Conservation (phyloP, 2,797 vertebrate genomes). For the Hippopotamyrus pictus region DNA sequence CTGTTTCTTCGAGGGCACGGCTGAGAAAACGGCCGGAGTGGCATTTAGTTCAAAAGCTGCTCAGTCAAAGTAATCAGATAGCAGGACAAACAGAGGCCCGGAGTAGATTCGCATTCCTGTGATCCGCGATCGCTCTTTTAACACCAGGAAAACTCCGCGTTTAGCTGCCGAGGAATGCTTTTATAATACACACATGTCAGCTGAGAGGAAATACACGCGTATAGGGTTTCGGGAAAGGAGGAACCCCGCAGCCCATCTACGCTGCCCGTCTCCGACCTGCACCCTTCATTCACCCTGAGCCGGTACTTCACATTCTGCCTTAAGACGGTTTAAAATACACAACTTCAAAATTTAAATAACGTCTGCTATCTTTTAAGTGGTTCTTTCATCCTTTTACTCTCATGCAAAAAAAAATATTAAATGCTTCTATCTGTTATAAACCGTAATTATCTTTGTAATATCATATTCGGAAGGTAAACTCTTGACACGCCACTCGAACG, state of each 20-base stretch:
- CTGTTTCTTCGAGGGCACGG: not conserved
- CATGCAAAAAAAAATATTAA: not conserved
- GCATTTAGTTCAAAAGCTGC: not conserved
- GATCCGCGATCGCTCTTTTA: slow-evolving; percentile 19
- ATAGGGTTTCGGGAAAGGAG: not conserved
- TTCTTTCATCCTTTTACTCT: not conserved
- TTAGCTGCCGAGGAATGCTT: slow-evolving; percentile 25
- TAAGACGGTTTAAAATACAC: not conserved
- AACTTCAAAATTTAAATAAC: not conserved
- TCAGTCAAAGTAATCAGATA: slow-evolving; percentile 13
- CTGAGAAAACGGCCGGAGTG: not conserved
- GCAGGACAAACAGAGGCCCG: slow-evolving; percentile 11
- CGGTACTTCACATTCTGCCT: not conserved
- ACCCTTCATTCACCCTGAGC: not conserved
- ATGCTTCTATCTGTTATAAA: not conserved
- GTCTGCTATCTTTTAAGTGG: not conserved
- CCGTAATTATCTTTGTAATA: slow-evolving; percentile 5
- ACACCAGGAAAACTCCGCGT: slow-evolving; percentile 21
- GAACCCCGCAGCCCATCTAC: not conserved
- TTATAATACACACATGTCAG: slow-evolving; percentile 11
- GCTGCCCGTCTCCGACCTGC: not conserved
- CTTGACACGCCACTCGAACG: not conserved
- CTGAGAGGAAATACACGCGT: slow-evolving; percentile 18
- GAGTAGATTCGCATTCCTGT: slow-evolving; percentile 14
- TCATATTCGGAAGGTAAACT: not conserved